Conservation (phyloP, 2,797 vertebrate genomes). For the Darevskia nairensis region DNA sequence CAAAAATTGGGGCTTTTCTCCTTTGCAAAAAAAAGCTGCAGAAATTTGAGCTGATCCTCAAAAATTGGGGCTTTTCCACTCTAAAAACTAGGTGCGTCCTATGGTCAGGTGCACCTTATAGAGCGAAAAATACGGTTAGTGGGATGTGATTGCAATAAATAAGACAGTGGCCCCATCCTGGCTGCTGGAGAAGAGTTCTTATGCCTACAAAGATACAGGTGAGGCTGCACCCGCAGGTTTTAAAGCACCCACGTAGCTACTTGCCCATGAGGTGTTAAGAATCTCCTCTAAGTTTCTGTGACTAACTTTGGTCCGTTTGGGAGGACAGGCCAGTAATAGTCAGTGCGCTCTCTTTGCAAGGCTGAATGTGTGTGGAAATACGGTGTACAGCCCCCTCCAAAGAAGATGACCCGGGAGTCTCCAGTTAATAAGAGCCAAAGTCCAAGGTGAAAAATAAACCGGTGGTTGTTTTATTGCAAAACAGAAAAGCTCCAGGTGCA, state of each 20-base stretch:
- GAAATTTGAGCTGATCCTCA: too few species aligned
- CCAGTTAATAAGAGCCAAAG: background rate
- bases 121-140: too few species aligned
- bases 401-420: too few species aligned
- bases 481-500: constrained; percentile 90
- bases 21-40: too few species aligned
- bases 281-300: background rate
- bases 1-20: too few species aligned
- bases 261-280: background rate
- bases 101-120: too few species aligned
- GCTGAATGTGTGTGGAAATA: background rate
- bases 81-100: too few species aligned
- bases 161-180: too few species aligned
- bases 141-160: too few species aligned
- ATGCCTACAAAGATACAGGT: background rate
- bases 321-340: background rate
- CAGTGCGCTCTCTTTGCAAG: background rate
- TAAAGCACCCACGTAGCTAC: background rate
- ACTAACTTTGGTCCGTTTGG: too few species aligned
- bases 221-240: background rate
- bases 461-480: constrained; percentile 71
- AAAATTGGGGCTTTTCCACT: too few species aligned
- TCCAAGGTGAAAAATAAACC: background rate
- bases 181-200: too few species aligned
- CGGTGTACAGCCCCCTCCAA: background rate